phyloP scores from a whole-genome alignment of 2,888 invertebrate genomes.

The Pachliopta kotzebuea region DNA sequence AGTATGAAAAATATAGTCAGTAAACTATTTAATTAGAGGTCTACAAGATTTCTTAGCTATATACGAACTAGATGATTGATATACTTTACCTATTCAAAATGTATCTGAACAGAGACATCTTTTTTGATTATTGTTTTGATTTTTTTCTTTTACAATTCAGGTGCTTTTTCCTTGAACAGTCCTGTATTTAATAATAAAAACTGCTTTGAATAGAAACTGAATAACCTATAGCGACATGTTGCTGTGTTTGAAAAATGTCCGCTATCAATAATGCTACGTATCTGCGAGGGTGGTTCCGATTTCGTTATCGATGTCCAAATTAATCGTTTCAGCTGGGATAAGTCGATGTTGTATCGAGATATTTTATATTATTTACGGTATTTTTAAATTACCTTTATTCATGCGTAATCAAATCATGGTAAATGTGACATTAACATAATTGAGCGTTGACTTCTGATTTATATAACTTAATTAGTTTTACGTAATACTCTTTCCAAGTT shows the following conservation, averaged over 20 bases:
- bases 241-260: constrained; percentile 56
- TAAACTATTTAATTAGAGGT: too few relatives aligned
- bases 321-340: constrained; percentile 35
- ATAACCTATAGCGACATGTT: constrained; percentile 34
- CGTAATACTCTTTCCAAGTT: too few relatives aligned
- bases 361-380: not conserved
- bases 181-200: constrained; percentile 4
- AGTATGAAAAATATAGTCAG: too few relatives aligned
- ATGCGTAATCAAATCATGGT: not conserved
- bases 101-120: too few relatives aligned
- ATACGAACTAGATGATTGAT: too few relatives aligned
- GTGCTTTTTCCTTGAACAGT: too few relatives aligned
- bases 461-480: too few relatives aligned
- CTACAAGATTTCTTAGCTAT: too few relatives aligned
- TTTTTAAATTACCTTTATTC: not conserved
- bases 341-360: constrained; percentile 1
- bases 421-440: not conserved
- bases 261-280: constrained; percentile 60
- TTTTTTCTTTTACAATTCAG: too few relatives aligned
- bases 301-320: constrained; percentile 48
- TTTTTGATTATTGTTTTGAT: too few relatives aligned
- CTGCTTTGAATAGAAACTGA: constrained; percentile 19
- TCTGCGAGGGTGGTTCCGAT: constrained; percentile 25
- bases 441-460: not conserved
- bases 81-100: too few relatives aligned